Evolutionary conservation across 2,113 vertebrate genomes (phyloP).

Genomic region (Illadopsis cleaveri): DNA sequence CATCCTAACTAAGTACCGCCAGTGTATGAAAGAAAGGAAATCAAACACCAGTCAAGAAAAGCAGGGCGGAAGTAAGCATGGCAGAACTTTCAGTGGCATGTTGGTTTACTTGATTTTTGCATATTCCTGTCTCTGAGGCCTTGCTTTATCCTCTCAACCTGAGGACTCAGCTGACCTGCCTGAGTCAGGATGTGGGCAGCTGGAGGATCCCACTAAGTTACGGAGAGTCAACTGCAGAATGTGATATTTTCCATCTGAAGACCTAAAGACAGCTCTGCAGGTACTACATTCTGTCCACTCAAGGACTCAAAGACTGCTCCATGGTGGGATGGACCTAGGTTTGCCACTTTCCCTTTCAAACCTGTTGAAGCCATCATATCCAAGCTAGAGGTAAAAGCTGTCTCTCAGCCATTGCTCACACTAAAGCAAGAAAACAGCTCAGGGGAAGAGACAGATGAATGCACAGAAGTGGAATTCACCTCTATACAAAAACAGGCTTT

Average conservation of each 20-base stretch:
- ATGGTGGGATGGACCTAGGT: background rate
- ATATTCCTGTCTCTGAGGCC: background rate
- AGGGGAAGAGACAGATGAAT: background rate
- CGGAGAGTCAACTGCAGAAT: background rate
- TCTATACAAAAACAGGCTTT: background rate
- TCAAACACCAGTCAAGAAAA: slow-evolving; percentile 18
- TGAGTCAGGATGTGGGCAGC: background rate
- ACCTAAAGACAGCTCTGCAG: background rate
- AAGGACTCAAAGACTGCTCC: background rate
- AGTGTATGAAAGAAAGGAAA: background rate
- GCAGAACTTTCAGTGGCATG: background rate
- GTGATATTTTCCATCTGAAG: background rate
- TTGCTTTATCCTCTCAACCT: background rate
- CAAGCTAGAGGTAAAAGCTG: background rate
- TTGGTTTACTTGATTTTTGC: background rate
- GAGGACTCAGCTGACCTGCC: fast-evolving
- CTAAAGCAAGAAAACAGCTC: background rate
- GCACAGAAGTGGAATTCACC: background rate
- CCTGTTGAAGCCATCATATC: background rate
- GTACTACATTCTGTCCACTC: background rate
- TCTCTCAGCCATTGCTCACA: background rate
- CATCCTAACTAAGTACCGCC: slow-evolving; percentile 51
- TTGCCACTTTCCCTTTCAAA: background rate
- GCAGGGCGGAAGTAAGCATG: background rate
- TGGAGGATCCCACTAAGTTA: background rate